phyloP scores from a whole-genome alignment of 2,888 invertebrate species.

The Athetis lepigone region DNA sequence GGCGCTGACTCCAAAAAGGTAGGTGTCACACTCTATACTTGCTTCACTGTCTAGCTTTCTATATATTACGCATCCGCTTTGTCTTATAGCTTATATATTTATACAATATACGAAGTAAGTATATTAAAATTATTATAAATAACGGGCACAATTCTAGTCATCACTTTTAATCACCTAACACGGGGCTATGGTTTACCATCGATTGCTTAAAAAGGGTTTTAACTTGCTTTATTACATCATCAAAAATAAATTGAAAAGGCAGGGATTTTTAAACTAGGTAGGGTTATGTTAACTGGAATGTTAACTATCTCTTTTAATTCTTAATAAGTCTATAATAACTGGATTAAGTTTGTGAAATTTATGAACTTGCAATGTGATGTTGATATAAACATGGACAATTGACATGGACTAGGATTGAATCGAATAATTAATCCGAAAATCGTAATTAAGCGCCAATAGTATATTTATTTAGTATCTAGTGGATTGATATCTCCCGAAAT shows the following conservation, averaged over 20 bases:
- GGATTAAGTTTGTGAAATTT: no score
- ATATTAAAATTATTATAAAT: conserved; percentile 35
- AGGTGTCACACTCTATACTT: conserved; percentile 77
- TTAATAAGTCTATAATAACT: no score
- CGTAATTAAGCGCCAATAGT: no score
- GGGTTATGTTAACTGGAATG: conserved; percentile 58
- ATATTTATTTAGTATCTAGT: no score
- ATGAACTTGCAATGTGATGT: no score
- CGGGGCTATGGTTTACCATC: conserved; percentile 53
- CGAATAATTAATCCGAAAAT: no score
- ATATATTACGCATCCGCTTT: conserved; percentile 68
- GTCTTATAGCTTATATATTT: conserved; percentile 65
- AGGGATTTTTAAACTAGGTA: conserved; percentile 54
- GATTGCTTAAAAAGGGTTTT: conserved; percentile 54
- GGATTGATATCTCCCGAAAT: no score
- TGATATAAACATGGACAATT: no score
- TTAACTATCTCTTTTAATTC: conserved; percentile 32
- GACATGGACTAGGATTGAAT: no score
- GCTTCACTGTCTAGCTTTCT: conserved; percentile 75
- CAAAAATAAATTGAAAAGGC: conserved; percentile 49
- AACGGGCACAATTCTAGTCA: conserved; percentile 33
- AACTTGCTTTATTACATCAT: conserved; percentile 54
- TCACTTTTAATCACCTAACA: conserved; percentile 47
- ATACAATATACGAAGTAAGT: conserved; percentile 41
- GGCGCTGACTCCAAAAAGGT: conserved; percentile 83